Evolutionary conservation across 2,113 vertebrate species (phyloP), one percentile per base, ranked within the genome.

Genomic region (Ceuthmochares aereus): DNA sequence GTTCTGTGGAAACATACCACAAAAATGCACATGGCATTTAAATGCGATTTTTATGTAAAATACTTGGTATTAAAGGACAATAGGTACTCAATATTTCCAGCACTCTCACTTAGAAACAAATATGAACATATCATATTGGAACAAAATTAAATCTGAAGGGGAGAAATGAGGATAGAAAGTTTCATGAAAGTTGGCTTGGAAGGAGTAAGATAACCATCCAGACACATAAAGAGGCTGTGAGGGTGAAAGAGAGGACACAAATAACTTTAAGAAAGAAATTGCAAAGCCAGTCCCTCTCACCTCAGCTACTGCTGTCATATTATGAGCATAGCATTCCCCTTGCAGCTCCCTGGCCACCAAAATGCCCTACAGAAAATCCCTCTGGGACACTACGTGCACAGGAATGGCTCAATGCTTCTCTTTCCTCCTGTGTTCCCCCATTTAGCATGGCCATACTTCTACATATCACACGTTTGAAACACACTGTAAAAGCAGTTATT

Each of bases 401-500:
- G 0, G 22, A 26, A 22, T 3, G 34, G 62, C 36, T 32, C 36
- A 34, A 3, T 4, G 15, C 43, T 67, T 16, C 79, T 49, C 64
- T 12, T 4, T 23, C 12, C 56, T 45, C 43, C 43, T 45, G 16
- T 18, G 17, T 45, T 45, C 43, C 18, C 43, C 43, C 32, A 10
- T 5, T 77, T 7, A 7, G 14, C 55, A 15, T 1, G 6, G 30
- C n/a, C 70, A 12, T n/a, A 29, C 45, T 40, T 36, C 40, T 8
- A 2, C 0, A 10, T 1, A 7, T 5, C 47, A 9, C 9, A 26
- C 0, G 0, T 20, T 4, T 26, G 6, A 52, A 55, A 42, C 20
- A 5, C 18, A 8, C 21, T 15, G 49, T 36, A 52, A 30, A 51
- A 67, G 23, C 40, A 23, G 22, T 13, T 56, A 10, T 4, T 0